Evolutionary conservation across 2,113 vertebrate genomes (phyloP).

Genomic region (Tachuris rubrigastra): DNA sequence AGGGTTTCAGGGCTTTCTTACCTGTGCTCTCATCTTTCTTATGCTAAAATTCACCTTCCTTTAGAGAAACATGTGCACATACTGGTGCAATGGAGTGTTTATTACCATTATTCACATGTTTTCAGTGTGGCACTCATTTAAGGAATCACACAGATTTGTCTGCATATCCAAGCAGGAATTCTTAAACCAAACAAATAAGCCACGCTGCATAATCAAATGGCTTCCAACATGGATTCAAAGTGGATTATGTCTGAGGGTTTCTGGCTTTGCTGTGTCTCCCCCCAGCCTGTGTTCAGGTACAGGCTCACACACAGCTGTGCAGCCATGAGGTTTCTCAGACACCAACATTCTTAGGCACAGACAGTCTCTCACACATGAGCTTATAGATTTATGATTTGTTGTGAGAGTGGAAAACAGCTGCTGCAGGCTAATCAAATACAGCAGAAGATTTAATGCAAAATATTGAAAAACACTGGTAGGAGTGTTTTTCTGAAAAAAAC

Average conservation of each 20-base stretch:
- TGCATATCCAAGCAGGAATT: neutral
- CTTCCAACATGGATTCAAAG: rapidly evolving
- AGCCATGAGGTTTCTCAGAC: neutral
- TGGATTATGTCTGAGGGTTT: rapidly evolving
- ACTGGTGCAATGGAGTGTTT: rapidly evolving
- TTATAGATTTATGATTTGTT: conserved; percentile 57
- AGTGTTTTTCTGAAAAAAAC: conserved; percentile 14
- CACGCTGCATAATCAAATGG: rapidly evolving
- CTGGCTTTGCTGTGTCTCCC: neutral
- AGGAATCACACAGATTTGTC: neutral
- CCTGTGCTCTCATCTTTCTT: neutral
- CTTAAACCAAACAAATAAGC: rapidly evolving
- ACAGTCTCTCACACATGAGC: conserved; percentile 23
- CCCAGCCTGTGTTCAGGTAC: neutral
- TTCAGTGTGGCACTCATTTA: rapidly evolving
- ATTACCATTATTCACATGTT: rapidly evolving
- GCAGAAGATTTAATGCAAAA: conserved; percentile 57
- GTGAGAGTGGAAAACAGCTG: conserved; percentile 68
- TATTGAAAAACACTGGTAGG: conserved; percentile 25
- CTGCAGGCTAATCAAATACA: conserved; percentile 58
- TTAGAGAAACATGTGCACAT: rapidly evolving
- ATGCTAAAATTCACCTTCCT: neutral
- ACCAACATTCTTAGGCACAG: neutral
- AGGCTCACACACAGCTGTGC: neutral
- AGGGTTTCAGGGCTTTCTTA: neutral